Conservation (phyloP, 2,113 vertebrate genomes). For the Paramisgurnus dabryanus region DNA sequence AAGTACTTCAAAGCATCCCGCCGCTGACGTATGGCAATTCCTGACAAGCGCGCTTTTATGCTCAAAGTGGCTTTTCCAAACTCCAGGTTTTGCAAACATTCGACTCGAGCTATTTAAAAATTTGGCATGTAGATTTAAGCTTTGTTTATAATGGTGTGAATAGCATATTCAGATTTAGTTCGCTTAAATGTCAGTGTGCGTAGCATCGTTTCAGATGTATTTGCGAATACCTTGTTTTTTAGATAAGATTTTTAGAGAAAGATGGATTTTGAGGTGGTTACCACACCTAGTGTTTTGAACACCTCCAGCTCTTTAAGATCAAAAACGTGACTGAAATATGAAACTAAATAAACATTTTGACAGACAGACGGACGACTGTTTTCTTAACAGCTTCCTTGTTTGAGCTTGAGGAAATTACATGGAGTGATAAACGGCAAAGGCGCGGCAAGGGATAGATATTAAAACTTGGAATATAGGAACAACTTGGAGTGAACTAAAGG, state of each 20-base stretch:
- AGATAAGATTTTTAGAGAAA: background rate
- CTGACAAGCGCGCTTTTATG: background rate
- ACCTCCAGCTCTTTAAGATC: background rate
- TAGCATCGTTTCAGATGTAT: background rate
- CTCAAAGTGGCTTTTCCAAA: background rate
- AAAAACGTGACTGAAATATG: constrained; percentile 29
- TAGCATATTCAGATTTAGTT: background rate
- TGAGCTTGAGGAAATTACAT: constrained; percentile 1
- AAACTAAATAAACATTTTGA: constrained; percentile 30
- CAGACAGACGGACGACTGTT: constrained; percentile 13
- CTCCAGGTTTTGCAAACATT: background rate
- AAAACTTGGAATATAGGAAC: background rate
- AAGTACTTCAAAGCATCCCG: constrained; percentile 26
- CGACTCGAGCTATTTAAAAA: background rate
- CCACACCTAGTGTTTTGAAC: constrained; percentile 9
- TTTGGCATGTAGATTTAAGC: background rate
- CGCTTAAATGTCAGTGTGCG: background rate
- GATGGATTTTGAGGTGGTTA: background rate
- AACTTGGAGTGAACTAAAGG: background rate
- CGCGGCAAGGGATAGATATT: background rate
- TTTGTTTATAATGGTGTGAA: too few relatives aligned
- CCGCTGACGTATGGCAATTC: background rate
- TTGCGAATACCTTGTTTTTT: background rate
- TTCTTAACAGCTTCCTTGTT: constrained; percentile 25
- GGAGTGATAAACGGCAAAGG: background rate